phyloP scores from a whole-genome alignment of 2,113 vertebrate species.

The Plecturocebus donacophilus region DNA sequence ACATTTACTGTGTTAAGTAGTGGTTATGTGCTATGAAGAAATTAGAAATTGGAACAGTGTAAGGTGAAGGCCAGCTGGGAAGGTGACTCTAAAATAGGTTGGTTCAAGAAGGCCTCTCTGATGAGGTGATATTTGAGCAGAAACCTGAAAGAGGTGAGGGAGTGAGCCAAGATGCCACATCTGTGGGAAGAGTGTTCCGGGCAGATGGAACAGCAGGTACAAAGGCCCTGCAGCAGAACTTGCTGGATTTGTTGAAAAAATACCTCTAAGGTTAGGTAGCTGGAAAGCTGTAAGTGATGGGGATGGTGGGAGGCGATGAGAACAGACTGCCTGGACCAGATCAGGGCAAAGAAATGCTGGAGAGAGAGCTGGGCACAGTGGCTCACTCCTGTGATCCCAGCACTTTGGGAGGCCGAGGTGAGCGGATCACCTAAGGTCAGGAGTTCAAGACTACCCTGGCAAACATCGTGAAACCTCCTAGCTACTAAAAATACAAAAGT shows the following conservation, averaged over 20 bases:
- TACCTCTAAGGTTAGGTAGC: background rate
- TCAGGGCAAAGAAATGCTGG: background rate
- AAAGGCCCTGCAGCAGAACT: background rate
- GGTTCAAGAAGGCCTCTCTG: background rate
- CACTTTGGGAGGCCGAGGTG: no score
- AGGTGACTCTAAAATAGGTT: no score
- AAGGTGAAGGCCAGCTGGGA: background rate
- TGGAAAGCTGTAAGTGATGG: background rate
- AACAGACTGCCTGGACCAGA: background rate
- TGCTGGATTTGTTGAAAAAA: background rate
- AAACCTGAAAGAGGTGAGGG: background rate
- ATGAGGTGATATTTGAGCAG: background rate
- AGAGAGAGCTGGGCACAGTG: no score
- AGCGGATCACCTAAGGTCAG: background rate
- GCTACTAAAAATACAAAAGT: no score
- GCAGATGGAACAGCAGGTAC: background rate
- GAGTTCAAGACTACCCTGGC: no score
- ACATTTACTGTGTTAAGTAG: background rate
- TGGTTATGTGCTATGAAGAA: background rate
- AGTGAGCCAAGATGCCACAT: background rate
- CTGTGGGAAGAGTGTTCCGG: background rate
- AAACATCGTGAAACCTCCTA: no score
- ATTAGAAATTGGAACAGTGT: background rate
- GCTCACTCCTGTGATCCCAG: no score
- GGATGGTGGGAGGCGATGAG: background rate